Evolutionary conservation across 1,140 invertebrate species (phyloP).

Genomic region (Fopius arisanus): DNA sequence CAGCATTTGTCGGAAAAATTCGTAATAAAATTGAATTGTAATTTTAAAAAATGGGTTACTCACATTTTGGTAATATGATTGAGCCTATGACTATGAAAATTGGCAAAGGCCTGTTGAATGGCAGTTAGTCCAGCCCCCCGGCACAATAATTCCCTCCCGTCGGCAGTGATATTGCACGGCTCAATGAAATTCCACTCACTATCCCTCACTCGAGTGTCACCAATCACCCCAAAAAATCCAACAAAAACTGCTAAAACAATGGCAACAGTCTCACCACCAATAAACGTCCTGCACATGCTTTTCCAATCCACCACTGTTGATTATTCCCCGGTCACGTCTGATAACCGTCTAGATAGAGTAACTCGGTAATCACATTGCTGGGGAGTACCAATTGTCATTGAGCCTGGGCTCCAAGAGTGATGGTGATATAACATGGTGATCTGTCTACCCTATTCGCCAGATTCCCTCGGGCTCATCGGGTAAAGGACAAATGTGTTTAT

Average conservation of each 20-base stretch:
- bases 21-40: no score
- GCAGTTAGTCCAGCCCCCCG: constrained; percentile 18
- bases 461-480: background rate
- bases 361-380: background rate
- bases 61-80: constrained; percentile 26
- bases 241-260: constrained; percentile 20
- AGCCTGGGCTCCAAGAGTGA: background rate
- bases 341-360: constrained; percentile 27
- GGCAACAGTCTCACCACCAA: constrained; percentile 28
- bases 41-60: no score
- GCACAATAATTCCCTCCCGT: constrained; percentile 49
- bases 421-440: constrained; percentile 18
- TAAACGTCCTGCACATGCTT: constrained; percentile 40
- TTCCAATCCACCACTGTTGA: constrained; percentile 18
- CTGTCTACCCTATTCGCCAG: background rate
- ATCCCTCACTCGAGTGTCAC: constrained; percentile 20
- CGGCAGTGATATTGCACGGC: constrained; percentile 45
- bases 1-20: no score
- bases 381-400: background rate
- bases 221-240: constrained; percentile 18
- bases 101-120: constrained; percentile 14
- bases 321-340: constrained; percentile 22
- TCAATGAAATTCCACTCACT: constrained; percentile 20
- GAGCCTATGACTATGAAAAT: background rate
- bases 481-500: background rate